Conservation (phyloP, 1,140 invertebrate genomes). For the Lineus longissimus region DNA sequence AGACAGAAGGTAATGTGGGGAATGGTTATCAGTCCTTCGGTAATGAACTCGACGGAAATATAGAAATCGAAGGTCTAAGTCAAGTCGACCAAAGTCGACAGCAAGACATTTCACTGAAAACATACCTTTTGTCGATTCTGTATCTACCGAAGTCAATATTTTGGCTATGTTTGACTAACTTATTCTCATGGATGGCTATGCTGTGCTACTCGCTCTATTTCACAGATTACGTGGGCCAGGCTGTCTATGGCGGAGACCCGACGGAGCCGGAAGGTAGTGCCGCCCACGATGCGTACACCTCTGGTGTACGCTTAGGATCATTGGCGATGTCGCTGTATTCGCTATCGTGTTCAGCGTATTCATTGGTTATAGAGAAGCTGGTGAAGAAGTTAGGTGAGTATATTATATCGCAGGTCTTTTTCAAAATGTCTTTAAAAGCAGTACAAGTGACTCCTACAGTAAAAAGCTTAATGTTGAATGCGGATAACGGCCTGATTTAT, state of each 20-base stretch:
- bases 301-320: conserved; percentile 89
- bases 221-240: conserved; percentile 94
- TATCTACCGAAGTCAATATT: conserved; percentile 82
- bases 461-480: not conserved
- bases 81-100: not conserved
- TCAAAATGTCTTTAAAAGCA: not conserved
- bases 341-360: conserved; percentile 88
- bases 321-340: conserved; percentile 97
- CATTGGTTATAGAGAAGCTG: conserved; percentile 80
- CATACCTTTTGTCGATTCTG: conserved; percentile 85
- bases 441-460: not conserved
- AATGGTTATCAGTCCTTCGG: not conserved
- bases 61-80: conserved; percentile 12
- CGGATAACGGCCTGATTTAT: no score
- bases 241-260: conserved; percentile 89
- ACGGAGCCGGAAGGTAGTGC: conserved; percentile 57
- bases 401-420: not conserved
- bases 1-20: not conserved
- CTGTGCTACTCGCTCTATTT: conserved; percentile 96
- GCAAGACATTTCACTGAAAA: conserved; percentile 52
- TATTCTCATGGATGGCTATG: conserved; percentile 97
- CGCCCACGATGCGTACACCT: conserved; percentile 65
- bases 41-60: conserved; percentile 1
- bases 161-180: conserved; percentile 86
- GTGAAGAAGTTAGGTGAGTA: conserved; percentile 75